phyloP scores from a whole-genome alignment of 2,113 vertebrate species.

The Misgurnus anguillicaudatus region DNA sequence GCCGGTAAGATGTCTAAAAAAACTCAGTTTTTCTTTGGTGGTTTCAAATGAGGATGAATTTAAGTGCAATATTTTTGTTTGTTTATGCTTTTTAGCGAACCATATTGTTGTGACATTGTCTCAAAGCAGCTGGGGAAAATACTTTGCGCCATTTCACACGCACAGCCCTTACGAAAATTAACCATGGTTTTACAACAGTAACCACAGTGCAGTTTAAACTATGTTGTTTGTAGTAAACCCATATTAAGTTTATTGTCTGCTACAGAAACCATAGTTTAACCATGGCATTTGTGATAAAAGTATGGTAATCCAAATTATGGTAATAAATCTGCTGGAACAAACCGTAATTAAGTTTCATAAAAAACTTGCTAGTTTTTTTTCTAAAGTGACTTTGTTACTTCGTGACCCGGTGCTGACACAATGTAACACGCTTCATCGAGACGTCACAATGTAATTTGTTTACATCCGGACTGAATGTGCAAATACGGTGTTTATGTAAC shows the following conservation, averaged over 20 bases:
- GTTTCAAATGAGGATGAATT: neutral
- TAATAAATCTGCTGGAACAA: too few relatives aligned
- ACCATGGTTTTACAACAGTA: too few relatives aligned
- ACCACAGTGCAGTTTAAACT: too few relatives aligned
- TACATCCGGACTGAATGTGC: neutral
- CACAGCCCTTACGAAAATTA: neutral
- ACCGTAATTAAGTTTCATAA: too few relatives aligned
- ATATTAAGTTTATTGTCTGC: too few relatives aligned
- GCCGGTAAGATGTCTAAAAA: constrained; percentile 37
- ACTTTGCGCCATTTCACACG: constrained; percentile 51
- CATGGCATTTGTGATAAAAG: too few relatives aligned
- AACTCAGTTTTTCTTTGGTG: neutral
- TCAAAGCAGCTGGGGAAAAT: neutral
- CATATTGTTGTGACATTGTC: neutral
- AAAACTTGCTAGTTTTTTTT: too few relatives aligned
- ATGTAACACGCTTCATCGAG: neutral
- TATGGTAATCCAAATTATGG: too few relatives aligned
- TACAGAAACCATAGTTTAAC: too few relatives aligned
- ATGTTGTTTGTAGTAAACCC: too few relatives aligned
- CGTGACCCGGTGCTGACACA: neutral
- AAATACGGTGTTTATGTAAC: neutral
- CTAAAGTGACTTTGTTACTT: neutral
- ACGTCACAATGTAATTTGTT: neutral
- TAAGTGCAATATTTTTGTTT: neutral
- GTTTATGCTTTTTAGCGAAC: neutral